Conservation (phyloP, 2,797 vertebrate genomes). For the Crocidura indochinensis region DNA sequence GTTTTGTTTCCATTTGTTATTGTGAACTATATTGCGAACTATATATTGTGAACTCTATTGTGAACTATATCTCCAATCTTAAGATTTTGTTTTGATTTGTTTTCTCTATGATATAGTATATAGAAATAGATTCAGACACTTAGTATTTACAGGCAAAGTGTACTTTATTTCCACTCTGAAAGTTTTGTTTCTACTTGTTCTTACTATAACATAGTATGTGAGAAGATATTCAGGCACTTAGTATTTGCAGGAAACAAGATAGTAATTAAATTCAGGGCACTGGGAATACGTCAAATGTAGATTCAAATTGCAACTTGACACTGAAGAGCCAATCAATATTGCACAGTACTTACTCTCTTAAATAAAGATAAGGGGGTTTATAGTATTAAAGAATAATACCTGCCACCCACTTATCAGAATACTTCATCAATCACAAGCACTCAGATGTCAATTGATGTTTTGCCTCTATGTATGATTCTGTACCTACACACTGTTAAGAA, state of each 20-base stretch:
- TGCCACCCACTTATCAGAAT: neutral
- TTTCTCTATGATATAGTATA: no score
- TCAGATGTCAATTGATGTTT: neutral
- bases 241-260: neutral
- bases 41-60: no score
- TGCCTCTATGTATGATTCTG: neutral
- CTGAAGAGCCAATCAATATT: neutral
- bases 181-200: neutral
- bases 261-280: neutral
- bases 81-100: no score
- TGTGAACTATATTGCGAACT: no score
- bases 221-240: neutral
- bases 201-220: neutral
- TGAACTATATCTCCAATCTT: no score
- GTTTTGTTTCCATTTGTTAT: no score
- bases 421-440: neutral
- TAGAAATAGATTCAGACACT: no score
- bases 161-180: no score
- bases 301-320: constrained; percentile 18
- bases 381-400: neutral
- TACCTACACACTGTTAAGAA: neutral
- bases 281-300: neutral
- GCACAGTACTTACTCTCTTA: constrained; percentile 10
- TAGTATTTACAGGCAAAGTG: no score
- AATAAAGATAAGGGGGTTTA: neutral